Base-by-base conservation (phyloP, 2,113 vertebrate genomes). In the Oriolus oriolus region DNA sequence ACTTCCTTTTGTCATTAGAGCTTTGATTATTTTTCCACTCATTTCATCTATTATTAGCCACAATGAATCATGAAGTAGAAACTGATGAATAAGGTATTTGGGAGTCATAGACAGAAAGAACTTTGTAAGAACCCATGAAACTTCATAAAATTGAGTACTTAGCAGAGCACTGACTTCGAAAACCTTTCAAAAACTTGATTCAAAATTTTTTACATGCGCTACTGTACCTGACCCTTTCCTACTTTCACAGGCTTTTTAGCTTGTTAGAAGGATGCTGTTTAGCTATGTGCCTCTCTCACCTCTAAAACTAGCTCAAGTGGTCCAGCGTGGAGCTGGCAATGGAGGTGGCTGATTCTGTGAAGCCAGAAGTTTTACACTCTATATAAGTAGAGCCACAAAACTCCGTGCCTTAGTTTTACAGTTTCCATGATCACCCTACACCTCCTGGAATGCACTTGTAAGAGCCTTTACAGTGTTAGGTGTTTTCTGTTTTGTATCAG, bases 21-120 rank as follows among this genome's bases (percentile, higher is more conserved):
- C 69, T 95, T 87, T 96, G 93, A 95, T 95, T 95, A 80, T 93
- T 95, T 96, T 94, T 11, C 75, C 59, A 63, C 68, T 93, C 41
- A 16, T 90, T 94, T 94, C 1, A 80, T 86, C 86, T 83, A 54
- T 85, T 85, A 83, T 85, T 92, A 93, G 79, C 39, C 27, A 50
- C 61, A 74, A 90, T 80, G 66, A 86, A 83, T 87, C 79, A 54
- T 66, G 59, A 89, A 85, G 42, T 69, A 66, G 73, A 74, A 86
- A 52, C 30, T 88, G 76, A 85, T 86, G 71, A 92, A 86, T 69
- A 83, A 93, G 54, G 33, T 94, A 35, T 53, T 35, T 90, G 39
- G 35, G 33, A 79, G 37, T 64, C 31, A 52, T 2, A 7, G 74
- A 14, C n/a, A 84, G 41, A 59, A 88, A 65, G 11, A 79, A 71